These are phyloP conservation scores for Brachyalestes nurse DNA, from an alignment of 2,797 vertebrate species.

Conservation along the genomic window DNA sequence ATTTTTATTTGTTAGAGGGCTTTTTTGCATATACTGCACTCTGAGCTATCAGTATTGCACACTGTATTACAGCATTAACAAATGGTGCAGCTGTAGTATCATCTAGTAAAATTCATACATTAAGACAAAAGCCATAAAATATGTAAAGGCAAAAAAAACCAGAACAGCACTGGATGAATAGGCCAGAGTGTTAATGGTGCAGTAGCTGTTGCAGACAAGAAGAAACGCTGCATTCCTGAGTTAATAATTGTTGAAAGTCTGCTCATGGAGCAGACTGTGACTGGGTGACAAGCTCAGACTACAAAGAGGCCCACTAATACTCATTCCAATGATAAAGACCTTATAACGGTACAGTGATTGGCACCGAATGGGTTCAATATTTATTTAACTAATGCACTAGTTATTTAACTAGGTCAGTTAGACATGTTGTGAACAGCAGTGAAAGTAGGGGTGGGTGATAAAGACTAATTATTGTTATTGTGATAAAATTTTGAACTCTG, in stretches of 20 bases:
- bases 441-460: too few relatives aligned
- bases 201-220: not conserved
- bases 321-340: not conserved
- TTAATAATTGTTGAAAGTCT: constrained; percentile 32
- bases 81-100: too few relatives aligned
- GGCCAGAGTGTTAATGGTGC: not conserved
- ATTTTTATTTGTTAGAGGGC: too few relatives aligned
- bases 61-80: too few relatives aligned
- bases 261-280: not conserved
- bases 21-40: too few relatives aligned
- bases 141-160: too few relatives aligned
- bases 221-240: not conserved
- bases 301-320: not conserved
- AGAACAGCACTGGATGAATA: not conserved
- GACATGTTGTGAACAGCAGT: not conserved
- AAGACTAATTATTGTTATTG: too few relatives aligned
- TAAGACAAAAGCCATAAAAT: too few relatives aligned
- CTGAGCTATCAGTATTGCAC: too few relatives aligned
- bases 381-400: not conserved
- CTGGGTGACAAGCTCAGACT: not conserved
- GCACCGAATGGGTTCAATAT: not conserved
- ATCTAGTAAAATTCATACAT: too few relatives aligned
- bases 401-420: not conserved
- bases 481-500: too few relatives aligned
- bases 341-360: not conserved